phyloP scores from a whole-genome alignment of 2,888 invertebrate species.

The Meandrusa payeni region DNA sequence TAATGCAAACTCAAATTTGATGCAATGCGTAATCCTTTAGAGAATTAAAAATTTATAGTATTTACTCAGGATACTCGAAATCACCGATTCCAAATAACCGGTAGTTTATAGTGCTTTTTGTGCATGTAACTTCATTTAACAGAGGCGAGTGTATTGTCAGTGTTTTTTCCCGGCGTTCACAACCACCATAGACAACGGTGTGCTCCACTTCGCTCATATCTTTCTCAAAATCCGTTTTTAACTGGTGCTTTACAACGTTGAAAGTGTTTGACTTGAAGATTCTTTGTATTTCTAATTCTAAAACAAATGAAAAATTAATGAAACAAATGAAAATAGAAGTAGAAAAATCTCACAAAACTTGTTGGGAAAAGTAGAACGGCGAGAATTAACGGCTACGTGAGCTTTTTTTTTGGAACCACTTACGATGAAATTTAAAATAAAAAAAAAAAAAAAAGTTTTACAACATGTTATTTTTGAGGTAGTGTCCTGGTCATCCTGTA shows the following conservation, averaged over 20 bases:
- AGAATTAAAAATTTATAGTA: not conserved
- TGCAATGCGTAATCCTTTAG: too few relatives aligned
- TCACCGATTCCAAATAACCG: constrained; percentile 71
- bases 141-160: constrained; percentile 72
- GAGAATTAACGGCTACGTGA: too few relatives aligned
- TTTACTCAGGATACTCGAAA: constrained; percentile 39
- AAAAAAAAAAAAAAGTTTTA: too few relatives aligned
- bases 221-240: constrained; percentile 29
- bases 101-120: constrained; percentile 61
- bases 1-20: too few relatives aligned
- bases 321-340: too few relatives aligned
- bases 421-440: too few relatives aligned
- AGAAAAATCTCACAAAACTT: too few relatives aligned
- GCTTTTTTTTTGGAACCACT: too few relatives aligned
- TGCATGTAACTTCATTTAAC: constrained; percentile 64
- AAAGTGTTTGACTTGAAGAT: constrained; percentile 75
- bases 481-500: too few relatives aligned
- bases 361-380: too few relatives aligned
- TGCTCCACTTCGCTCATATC: constrained; percentile 32
- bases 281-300: constrained; percentile 79
- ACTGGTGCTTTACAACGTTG: constrained; percentile 63
- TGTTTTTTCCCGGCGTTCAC: constrained; percentile 55
- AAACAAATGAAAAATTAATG: constrained; percentile 20
- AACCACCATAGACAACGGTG: constrained; percentile 57
- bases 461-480: too few relatives aligned